Conservation (phyloP, 2,797 vertebrate genomes). For the Molossus alvarezi region DNA sequence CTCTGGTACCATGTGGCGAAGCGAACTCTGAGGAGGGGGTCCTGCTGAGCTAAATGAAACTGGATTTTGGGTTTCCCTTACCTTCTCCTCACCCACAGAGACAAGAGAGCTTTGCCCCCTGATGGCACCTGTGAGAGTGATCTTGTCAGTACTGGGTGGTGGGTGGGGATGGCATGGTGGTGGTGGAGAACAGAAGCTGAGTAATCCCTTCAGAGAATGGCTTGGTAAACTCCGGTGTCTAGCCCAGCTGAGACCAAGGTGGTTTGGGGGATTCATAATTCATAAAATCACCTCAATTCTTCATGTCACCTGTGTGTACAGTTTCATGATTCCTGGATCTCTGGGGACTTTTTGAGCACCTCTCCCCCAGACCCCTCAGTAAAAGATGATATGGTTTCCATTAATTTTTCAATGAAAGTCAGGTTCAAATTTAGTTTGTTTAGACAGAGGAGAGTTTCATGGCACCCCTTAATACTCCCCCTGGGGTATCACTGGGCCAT, state of each 20-base stretch:
- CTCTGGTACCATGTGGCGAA: background rate
- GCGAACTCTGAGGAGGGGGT: background rate
- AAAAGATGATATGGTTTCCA: conserved; percentile 50
- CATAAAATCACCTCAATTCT: conserved; percentile 36
- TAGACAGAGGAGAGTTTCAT: conserved; percentile 66
- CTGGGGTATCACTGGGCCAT: background rate
- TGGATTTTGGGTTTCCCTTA: background rate
- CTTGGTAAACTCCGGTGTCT: background rate
- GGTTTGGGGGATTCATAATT: background rate
- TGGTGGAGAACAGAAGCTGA: background rate
- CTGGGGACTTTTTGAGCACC: background rate
- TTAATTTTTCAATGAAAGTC: conserved; percentile 70
- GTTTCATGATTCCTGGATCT: conserved; percentile 22
- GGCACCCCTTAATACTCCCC: background rate
- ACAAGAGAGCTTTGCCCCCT: background rate
- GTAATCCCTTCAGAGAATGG: background rate
- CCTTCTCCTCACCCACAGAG: background rate
- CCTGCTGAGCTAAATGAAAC: conserved; percentile 8
- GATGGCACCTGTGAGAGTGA: background rate
- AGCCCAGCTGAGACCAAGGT: background rate
- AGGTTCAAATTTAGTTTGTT: conserved; percentile 71
- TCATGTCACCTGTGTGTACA: background rate
- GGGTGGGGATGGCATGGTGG: background rate
- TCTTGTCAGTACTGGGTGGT: background rate
- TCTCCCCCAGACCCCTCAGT: background rate